Conservation (phyloP, 2,797 vertebrate genomes). For the Tapirus indicus region DNA sequence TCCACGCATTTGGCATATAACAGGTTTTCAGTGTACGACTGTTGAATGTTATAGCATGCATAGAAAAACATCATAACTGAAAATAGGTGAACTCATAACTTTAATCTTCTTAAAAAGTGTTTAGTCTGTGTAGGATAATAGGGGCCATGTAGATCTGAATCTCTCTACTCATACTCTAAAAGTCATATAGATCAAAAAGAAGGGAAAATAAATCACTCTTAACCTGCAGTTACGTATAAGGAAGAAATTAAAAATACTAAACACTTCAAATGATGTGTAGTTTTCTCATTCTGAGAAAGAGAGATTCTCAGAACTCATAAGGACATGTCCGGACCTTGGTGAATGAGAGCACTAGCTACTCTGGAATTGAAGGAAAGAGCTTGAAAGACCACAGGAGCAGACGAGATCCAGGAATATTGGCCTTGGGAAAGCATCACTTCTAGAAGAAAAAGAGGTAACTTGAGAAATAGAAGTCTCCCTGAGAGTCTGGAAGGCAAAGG, state of each 20-base stretch:
- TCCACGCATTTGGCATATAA: not conserved
- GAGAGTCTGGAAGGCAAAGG: not conserved
- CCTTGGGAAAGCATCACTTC: not conserved
- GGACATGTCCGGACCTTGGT: not conserved
- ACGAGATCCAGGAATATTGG: not conserved
- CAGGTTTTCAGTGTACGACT: not conserved
- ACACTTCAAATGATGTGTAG: not conserved
- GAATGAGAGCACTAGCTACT: not conserved
- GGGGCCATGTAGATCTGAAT: not conserved
- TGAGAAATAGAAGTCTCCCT: not conserved
- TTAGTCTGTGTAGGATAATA: not conserved
- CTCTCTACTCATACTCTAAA: not conserved
- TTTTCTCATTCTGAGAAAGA: not conserved
- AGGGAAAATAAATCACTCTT: not conserved
- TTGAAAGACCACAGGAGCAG: not conserved
- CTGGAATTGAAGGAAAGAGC: not conserved
- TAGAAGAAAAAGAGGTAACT: not conserved
- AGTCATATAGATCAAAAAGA: not conserved
- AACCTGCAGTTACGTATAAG: not conserved
- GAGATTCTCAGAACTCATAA: not conserved
- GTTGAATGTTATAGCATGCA: not conserved
- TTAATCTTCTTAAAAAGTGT: not conserved
- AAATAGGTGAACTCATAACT: not conserved
- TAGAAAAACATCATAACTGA: not conserved
- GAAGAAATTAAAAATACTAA: not conserved